Evolutionary conservation across 1,140 invertebrate genomes (phyloP).

Genomic region (Drosophila lacertosa): DNA sequence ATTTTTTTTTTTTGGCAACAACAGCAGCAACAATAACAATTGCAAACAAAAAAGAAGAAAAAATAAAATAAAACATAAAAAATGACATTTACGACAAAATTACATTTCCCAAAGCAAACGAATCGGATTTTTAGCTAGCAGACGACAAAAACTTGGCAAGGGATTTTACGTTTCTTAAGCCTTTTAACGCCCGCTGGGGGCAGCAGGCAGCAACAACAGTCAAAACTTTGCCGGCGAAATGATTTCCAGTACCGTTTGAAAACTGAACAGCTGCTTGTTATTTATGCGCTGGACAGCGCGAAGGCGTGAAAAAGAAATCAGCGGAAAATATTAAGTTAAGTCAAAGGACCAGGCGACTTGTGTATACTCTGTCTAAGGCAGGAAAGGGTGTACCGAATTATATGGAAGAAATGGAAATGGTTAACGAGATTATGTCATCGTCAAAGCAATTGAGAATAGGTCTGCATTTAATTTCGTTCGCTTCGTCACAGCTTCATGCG

Average conservation of each 20-base stretch:
- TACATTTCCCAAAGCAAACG: constrained; percentile 60
- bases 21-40: constrained; percentile 58
- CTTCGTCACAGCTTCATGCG: not conserved
- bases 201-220: too few relatives aligned
- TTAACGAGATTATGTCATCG: too few relatives aligned
- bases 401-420: too few relatives aligned
- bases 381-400: too few relatives aligned
- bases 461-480: not conserved
- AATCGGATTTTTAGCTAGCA: not conserved
- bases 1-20: constrained; percentile 56
- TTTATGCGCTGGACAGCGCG: constrained; percentile 42
- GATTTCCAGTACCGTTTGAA: constrained; percentile 29
- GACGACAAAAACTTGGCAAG: constrained; percentile 13
- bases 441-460: not conserved
- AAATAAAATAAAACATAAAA: constrained; percentile 58
- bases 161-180: constrained; percentile 53
- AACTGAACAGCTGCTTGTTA: constrained; percentile 61
- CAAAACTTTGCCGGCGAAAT: constrained; percentile 58
- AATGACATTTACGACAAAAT: constrained; percentile 76
- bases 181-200: constrained; percentile 47
- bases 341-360: not conserved
- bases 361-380: not conserved
- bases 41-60: constrained; percentile 32
- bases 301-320: constrained; percentile 16
- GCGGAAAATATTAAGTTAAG: not conserved